Evolutionary conservation across 2,797 vertebrate species (phyloP), one percentile per base, ranked within the genome.

Genomic region (Silurus lanzhouensis): DNA sequence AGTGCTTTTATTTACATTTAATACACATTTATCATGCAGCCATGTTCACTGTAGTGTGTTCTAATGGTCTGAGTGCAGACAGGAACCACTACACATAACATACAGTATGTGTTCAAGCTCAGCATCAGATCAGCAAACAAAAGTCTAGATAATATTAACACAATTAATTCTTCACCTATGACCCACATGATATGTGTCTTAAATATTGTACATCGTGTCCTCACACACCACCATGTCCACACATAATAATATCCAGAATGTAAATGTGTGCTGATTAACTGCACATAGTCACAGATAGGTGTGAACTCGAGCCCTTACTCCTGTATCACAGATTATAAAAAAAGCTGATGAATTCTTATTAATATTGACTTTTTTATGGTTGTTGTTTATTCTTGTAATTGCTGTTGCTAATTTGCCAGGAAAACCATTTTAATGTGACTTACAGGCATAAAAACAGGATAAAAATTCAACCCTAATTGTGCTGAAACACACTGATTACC

Each of bases 401-500:
- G 48, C 60, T 80, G 38, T 80, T 61, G 75, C 19, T 22, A 38
- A 61, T 78, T 44, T 25, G 15, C 78, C 78, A 27, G 61, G 60
- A 66, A 25, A 66, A 64, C 25, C 38, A 80, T 48, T 67, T 15
- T 12, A 66, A 66, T 52, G 15, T 67, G 63, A 81, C 5, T 81
- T 63, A 55, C 46, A 31, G 66, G 79, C 79, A 67, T 64, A 67
- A 52, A 67, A 55, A 52, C 52, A 31, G 79, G 25, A 52, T 52
- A 55, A 17, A 63, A 67, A 55, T 9, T 31, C 57, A 81, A 67
- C 63, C 63, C 79, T 67, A 12, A n/a, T 81, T 17, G 52, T 81
- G n/a, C 60, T 67, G 46, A 67, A 55, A 1, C n/a, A 66, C 15
- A 20, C 25, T 20, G 17, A 3, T 66, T 44, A 81, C 61, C 22